A percentile compares a stretch with the other conserved stretches of the same genome.
phyloP scores from a whole-genome alignment of 2,888 invertebrate genomes.

The Onthophagus sagittarius region DNA sequence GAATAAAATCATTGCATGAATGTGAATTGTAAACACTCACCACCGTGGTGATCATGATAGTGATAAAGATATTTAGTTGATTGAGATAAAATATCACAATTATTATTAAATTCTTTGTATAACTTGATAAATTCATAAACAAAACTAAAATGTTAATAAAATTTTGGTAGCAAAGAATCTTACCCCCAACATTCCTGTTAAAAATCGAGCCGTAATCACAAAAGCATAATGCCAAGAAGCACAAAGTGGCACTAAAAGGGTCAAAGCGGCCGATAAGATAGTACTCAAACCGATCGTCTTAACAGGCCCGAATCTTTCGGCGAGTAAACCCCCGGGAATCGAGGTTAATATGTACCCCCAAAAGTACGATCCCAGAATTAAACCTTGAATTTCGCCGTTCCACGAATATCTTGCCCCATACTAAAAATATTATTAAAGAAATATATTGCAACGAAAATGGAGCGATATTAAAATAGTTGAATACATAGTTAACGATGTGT shows the following conservation, averaged over 20 bases:
- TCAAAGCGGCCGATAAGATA: slow-evolving; percentile 53
- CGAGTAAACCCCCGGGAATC: slow-evolving; percentile 62
- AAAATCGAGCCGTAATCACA: slow-evolving; percentile 56
- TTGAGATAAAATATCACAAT: background rate
- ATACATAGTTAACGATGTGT: too few species aligned
- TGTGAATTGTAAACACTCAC: too few species aligned
- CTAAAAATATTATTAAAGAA: slow-evolving; percentile 40
- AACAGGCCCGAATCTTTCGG: slow-evolving; percentile 61
- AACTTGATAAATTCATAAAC: too few species aligned
- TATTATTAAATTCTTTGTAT: too few species aligned
- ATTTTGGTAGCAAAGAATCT: too few species aligned
- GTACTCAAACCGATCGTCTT: slow-evolving; percentile 56
- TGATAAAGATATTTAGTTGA: too few species aligned
- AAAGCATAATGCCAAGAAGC: slow-evolving; percentile 56
- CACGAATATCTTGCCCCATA: slow-evolving; percentile 54
- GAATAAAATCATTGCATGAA: too few species aligned
- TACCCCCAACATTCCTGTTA: slow-evolving; percentile 62
- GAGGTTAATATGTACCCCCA: slow-evolving; percentile 68
- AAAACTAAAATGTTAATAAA: too few species aligned
- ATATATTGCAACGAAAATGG: background rate
- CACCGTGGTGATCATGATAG: too few species aligned
- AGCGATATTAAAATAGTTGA: too few species aligned
- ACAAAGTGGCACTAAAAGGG: slow-evolving; percentile 58
- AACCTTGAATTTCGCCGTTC: slow-evolving; percentile 59
- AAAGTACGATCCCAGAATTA: slow-evolving; percentile 64